A percentile compares a stretch with the other conserved stretches of the same genome.
These are phyloP conservation scores for Xanthorhoe designata DNA, from an alignment of 2,888 invertebrate species.

Conservation along the genomic window DNA sequence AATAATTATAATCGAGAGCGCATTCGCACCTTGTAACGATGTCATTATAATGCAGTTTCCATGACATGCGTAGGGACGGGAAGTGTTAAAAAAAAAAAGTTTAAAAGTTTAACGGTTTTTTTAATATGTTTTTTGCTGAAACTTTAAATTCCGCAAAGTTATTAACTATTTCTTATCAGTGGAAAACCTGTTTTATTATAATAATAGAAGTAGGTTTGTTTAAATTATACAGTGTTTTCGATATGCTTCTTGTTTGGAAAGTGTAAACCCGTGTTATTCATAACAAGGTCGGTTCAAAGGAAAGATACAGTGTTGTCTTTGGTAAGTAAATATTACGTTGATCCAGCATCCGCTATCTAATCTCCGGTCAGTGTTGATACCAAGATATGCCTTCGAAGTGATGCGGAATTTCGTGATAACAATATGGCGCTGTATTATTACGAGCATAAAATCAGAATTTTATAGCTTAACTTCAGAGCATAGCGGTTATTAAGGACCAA, in stretches of 20 bases:
- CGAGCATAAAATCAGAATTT: background rate
- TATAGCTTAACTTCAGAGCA: background rate
- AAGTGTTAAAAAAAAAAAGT: too few species aligned
- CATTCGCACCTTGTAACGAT: slow-evolving; percentile 74
- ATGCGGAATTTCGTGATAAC: slow-evolving; percentile 29
- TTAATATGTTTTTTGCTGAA: slow-evolving; percentile 10
- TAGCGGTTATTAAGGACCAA: background rate
- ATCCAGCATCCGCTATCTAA: slow-evolving; percentile 81
- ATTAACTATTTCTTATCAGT: background rate
- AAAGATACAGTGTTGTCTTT: slow-evolving; percentile 59
- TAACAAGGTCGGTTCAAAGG: slow-evolving; percentile 38
- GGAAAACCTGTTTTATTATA: background rate
- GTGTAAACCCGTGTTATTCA: slow-evolving; percentile 7
- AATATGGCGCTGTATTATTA: slow-evolving; percentile 52
- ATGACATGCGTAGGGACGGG: slow-evolving; percentile 53
- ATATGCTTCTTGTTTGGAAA: slow-evolving; percentile 4
- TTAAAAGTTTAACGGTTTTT: slow-evolving; percentile 25
- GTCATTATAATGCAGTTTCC: slow-evolving; percentile 71
- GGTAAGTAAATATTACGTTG: slow-evolving; percentile 44
- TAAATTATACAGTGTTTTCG: background rate
- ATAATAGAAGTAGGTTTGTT: background rate
- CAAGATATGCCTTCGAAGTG: slow-evolving; percentile 61
- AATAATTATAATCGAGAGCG: slow-evolving; percentile 68
- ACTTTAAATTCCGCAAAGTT: background rate
- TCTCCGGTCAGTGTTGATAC: slow-evolving; percentile 81